phyloP scores from a whole-genome alignment of 30 jellyfish, hydroid and myxozoan species.

The Catostylus mosaicus region DNA sequence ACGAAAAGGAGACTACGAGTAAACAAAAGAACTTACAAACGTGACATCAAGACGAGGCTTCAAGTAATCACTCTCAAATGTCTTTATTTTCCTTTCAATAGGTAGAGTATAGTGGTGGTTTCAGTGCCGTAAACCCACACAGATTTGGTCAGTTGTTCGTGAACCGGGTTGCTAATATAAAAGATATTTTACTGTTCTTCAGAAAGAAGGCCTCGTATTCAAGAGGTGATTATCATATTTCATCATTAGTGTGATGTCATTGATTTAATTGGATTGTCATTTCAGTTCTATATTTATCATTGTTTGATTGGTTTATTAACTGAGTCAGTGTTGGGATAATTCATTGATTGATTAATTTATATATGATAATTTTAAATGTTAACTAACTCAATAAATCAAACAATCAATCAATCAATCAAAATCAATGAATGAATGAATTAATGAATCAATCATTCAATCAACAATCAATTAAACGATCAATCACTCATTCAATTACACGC shows the following conservation, averaged over 20 bases:
- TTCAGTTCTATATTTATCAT: background rate
- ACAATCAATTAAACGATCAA: too few relatives aligned
- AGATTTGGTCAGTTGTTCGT: constrained; percentile 98
- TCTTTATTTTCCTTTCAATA: background rate
- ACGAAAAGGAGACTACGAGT: too few relatives aligned
- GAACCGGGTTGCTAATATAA: constrained; percentile 86
- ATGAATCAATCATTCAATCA: too few relatives aligned
- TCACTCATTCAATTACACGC: too few relatives aligned
- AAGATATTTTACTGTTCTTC: constrained; percentile 87
- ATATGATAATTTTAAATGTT: too few relatives aligned
- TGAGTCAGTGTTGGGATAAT: background rate
- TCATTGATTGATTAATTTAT: background rate
- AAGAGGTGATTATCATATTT: background rate
- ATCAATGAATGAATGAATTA: too few relatives aligned
- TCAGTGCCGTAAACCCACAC: constrained; percentile 81
- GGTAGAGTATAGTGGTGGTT: constrained; percentile 99
- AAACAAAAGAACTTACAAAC: too few relatives aligned
- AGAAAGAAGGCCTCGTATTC: constrained; percentile 64
- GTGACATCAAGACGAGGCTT: background rate
- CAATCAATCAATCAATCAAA: background rate
- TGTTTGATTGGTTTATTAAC: background rate
- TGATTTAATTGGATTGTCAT: background rate
- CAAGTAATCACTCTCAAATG: background rate
- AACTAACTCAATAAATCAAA: background rate
- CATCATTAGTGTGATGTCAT: background rate